A percentile compares a stretch with the other conserved stretches of the same genome.
Evolutionary conservation across 2,888 invertebrate genomes (phyloP).

Genomic region (Leuctra nigra): DNA sequence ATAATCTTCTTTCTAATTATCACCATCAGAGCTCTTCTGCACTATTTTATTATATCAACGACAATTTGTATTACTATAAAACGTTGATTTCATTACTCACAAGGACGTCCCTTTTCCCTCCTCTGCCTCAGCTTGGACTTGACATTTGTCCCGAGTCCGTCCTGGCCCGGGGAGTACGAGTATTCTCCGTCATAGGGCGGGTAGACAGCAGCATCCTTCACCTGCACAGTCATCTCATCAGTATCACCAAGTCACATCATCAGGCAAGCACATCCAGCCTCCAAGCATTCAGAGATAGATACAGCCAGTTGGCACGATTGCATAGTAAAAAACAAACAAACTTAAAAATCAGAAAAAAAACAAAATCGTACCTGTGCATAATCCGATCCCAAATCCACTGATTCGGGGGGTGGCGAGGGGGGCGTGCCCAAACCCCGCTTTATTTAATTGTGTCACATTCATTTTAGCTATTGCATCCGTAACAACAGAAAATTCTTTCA

Average conservation of each 20-base stretch:
- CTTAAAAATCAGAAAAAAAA: slow-evolving; percentile 19
- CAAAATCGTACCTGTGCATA: slow-evolving; percentile 54
- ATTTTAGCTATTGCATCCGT: slow-evolving; percentile 73
- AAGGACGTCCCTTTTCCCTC: slow-evolving; percentile 57
- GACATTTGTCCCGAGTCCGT: slow-evolving; percentile 50
- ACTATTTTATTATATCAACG: too few relatives aligned
- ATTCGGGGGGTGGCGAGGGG: slow-evolving; percentile 70
- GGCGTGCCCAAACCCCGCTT: slow-evolving; percentile 54
- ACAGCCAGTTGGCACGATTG: slow-evolving; percentile 7
- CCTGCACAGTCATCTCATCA: too few relatives aligned
- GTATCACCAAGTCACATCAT: too few relatives aligned
- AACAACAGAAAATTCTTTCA: slow-evolving; percentile 83
- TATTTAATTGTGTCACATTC: slow-evolving; percentile 45
- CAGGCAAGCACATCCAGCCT: background rate
- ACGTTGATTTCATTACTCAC: slow-evolving; percentile 44
- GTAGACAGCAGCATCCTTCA: slow-evolving; percentile 52
- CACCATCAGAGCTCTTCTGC: too few relatives aligned
- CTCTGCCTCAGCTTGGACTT: slow-evolving; percentile 53
- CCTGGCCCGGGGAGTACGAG: slow-evolving; percentile 60
- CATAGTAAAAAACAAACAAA: slow-evolving; percentile 18
- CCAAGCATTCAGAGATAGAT: slow-evolving; percentile 4
- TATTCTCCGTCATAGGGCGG: slow-evolving; percentile 52
- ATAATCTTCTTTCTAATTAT: too few relatives aligned
- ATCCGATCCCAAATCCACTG: slow-evolving; percentile 66
- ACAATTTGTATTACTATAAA: too few relatives aligned